Evolutionary conservation across 1,140 invertebrate species (phyloP).

Genomic region (Pseudachorutes palmiensis): DNA sequence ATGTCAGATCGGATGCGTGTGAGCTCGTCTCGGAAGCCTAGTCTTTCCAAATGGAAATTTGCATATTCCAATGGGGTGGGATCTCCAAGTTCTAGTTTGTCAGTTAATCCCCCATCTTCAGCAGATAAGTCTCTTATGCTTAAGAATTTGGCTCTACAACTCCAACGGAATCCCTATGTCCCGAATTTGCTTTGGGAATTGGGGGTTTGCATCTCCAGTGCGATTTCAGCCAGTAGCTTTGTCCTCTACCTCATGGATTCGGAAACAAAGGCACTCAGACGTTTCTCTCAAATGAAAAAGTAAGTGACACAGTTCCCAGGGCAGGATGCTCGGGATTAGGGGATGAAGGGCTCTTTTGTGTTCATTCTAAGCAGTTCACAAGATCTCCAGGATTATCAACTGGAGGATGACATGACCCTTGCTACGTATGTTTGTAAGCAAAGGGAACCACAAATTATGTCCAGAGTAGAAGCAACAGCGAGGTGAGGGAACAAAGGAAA

Average conservation of each 20-base stretch:
- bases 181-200: slow-evolving; percentile 51
- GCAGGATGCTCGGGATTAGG: too few relatives aligned
- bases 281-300: slow-evolving; percentile 13
- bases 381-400: background rate
- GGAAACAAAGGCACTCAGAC: slow-evolving; percentile 4
- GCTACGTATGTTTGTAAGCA: slow-evolving; percentile 47
- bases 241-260: slow-evolving; percentile 19
- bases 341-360: background rate
- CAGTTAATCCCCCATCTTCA: background rate
- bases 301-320: too few relatives aligned
- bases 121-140: slow-evolving; percentile 22
- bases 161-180: slow-evolving; percentile 25
- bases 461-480: slow-evolving; percentile 39
- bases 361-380: background rate
- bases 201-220: slow-evolving; percentile 52
- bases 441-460: slow-evolving; percentile 45
- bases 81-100: background rate
- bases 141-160: slow-evolving; percentile 23
- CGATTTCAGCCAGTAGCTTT: slow-evolving; percentile 46
- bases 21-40: slow-evolving; percentile 17
- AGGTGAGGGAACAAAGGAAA: slow-evolving; percentile 33
- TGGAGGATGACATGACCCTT: slow-evolving; percentile 38
- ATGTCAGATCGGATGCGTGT: slow-evolving; percentile 22
- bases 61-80: slow-evolving; percentile 5
- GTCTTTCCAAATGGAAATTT: slow-evolving; percentile 33